Percentiles rank a stretch among this genome's conserved stretches.
Conservation (phyloP, 2,113 vertebrate genomes). For the Porphyrio hochstetteri region DNA sequence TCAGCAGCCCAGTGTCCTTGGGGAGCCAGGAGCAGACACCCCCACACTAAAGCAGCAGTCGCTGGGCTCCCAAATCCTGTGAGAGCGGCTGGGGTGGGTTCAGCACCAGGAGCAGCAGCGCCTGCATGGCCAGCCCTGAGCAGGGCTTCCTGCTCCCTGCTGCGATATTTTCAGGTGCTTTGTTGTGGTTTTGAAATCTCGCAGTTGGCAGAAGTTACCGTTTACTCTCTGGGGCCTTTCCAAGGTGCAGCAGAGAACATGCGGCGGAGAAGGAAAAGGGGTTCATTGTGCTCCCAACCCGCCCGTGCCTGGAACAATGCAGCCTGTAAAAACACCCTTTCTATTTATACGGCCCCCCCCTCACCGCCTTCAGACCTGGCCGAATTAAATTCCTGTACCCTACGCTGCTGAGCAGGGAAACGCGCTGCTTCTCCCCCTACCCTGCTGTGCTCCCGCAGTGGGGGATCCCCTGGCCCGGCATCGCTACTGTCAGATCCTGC, state of each 20-base stretch:
- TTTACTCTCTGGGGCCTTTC: conserved; percentile 29
- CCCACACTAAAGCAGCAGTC: background rate
- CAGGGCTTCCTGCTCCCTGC: background rate
- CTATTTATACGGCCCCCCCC: background rate
- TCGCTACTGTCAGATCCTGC: background rate
- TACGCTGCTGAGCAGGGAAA: background rate
- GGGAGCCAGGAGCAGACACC: background rate
- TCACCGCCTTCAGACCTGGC: background rate
- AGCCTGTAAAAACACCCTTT: background rate
- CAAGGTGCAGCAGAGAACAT: background rate
- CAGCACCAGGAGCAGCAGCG: background rate
- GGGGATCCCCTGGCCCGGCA: background rate
- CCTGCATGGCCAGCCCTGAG: background rate
- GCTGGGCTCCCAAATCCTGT: background rate
- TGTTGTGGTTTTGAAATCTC: background rate
- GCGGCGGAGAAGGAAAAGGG: background rate
- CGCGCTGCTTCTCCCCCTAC: background rate
- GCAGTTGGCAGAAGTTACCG: background rate
- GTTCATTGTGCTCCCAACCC: background rate
- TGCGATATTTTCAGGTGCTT: background rate
- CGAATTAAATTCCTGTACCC: background rate
- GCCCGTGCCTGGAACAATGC: background rate
- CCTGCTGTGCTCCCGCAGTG: accelerated
- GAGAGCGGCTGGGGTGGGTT: background rate
- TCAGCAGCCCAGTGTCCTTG: background rate